phyloP scores from a whole-genome alignment of 2,113 vertebrate genomes.

The Cepphus grylle region DNA sequence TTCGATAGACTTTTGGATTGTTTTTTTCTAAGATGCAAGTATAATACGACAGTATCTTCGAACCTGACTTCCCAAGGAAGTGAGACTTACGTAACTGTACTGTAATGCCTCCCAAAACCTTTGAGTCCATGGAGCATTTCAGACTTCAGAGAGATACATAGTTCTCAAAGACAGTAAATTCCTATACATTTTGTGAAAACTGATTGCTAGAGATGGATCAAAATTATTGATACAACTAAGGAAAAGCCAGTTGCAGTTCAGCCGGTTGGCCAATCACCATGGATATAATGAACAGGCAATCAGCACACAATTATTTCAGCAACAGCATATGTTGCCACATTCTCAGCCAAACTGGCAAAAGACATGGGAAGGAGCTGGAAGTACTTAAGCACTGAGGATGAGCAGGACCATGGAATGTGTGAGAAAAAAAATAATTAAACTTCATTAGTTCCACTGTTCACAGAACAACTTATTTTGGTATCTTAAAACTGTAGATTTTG shows the following conservation, averaged over 20 bases:
- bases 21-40: not conserved
- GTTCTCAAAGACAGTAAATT: not conserved
- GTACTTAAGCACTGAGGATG: not conserved
- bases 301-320: constrained; percentile 17
- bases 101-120: not conserved
- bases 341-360: constrained; percentile 61
- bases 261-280: constrained; percentile 33
- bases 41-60: not conserved
- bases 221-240: not conserved
- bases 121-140: not conserved
- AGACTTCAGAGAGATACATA: not conserved
- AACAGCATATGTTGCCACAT: constrained; percentile 30
- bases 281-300: constrained; percentile 33
- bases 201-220: not conserved
- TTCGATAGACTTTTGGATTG: not conserved
- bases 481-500: not conserved
- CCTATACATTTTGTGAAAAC: not conserved
- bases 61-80: not conserved
- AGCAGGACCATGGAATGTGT: not conserved
- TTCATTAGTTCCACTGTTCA: not conserved
- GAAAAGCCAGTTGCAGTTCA: constrained; percentile 30
- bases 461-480: not conserved
- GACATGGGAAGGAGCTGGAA: constrained; percentile 20
- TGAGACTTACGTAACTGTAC: not conserved
- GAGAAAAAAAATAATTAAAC: not conserved